Conservation (phyloP, 2,797 vertebrate genomes). For the Danionella dracula region DNA sequence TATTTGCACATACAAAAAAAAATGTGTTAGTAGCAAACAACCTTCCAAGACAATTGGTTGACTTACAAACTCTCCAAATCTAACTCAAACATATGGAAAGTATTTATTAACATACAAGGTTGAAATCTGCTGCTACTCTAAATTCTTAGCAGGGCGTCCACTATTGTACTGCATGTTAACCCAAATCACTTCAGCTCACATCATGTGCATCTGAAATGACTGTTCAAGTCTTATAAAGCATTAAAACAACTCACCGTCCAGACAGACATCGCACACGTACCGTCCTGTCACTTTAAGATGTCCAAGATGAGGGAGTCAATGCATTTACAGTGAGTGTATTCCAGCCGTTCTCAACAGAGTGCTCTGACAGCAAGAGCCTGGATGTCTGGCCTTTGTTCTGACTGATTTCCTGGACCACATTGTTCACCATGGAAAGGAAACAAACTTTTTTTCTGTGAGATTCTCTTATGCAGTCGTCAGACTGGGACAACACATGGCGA, state of each 20-base stretch:
- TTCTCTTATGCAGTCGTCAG: slow-evolving; percentile 47
- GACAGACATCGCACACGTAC: slow-evolving; percentile 62
- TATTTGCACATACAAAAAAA: too few species aligned
- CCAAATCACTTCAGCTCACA: too few species aligned
- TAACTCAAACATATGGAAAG: too few species aligned
- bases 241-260: slow-evolving; percentile 66
- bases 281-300: slow-evolving; percentile 38
- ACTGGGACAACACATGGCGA: slow-evolving; percentile 39
- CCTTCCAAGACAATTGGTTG: too few species aligned
- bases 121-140: too few species aligned
- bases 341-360: slow-evolving; percentile 39
- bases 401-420: slow-evolving; percentile 73
- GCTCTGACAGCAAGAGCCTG: slow-evolving; percentile 53
- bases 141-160: too few species aligned
- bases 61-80: too few species aligned
- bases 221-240: too few species aligned
- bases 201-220: too few species aligned
- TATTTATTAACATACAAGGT: too few species aligned
- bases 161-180: too few species aligned
- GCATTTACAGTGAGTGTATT: slow-evolving; percentile 33
- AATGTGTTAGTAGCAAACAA: too few species aligned
- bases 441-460: slow-evolving; percentile 51
- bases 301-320: neutral
- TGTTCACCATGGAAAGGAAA: slow-evolving; percentile 67
- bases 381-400: slow-evolving; percentile 68